Conservation (phyloP, 2,797 vertebrate species). For the Dallia pectoralis region DNA sequence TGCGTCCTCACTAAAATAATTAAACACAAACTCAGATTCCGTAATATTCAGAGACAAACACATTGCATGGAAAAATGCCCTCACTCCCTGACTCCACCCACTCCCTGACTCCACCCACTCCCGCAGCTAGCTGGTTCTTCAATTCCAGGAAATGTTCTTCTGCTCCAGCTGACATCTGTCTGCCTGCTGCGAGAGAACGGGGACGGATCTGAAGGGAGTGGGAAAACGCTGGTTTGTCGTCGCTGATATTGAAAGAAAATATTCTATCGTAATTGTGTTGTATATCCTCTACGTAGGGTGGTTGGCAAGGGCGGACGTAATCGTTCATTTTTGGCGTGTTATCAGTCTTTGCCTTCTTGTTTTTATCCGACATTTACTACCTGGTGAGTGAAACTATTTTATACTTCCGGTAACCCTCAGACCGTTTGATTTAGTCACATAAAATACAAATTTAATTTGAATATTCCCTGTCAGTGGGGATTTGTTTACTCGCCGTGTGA, state of each 20-base stretch:
- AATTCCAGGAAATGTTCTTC: conserved; percentile 45
- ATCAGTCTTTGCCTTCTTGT: background rate
- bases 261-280: background rate
- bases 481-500: background rate
- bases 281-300: background rate
- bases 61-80: background rate
- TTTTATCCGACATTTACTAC: background rate
- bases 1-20: background rate
- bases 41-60: background rate
- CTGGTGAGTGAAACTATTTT: conserved; percentile 30
- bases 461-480: background rate
- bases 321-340: background rate
- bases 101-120: conserved; percentile 59
- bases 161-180: conserved; percentile 16
- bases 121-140: background rate
- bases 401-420: background rate
- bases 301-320: background rate
- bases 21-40: background rate
- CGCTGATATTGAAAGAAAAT: background rate
- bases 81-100: conserved; percentile 46
- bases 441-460: background rate
- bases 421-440: too few species aligned
- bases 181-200: conserved; percentile 7
- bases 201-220: background rate
- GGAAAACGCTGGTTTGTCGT: background rate